Conservation (phyloP, 2,888 invertebrate species). For the Perithous albicinctus region DNA sequence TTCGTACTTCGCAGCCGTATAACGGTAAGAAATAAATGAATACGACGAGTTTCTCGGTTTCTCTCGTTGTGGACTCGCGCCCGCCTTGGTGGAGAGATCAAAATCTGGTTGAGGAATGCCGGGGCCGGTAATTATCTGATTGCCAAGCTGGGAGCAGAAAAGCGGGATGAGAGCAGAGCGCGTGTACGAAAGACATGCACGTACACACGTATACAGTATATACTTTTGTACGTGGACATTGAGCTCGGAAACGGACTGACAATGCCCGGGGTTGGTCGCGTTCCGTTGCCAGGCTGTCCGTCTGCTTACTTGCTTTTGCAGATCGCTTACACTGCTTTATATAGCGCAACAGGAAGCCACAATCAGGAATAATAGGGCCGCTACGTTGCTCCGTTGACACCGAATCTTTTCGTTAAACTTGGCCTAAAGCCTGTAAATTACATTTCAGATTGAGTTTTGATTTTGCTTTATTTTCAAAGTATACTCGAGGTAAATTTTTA, state of each 20-base stretch:
- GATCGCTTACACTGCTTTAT: not conserved
- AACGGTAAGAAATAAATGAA: constrained; percentile 28
- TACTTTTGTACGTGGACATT: not conserved
- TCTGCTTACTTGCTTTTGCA: not conserved
- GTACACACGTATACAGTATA: not conserved
- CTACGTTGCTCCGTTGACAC: not conserved
- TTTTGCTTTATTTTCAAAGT: not conserved
- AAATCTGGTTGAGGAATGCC: constrained; percentile 64
- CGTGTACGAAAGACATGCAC: constrained; percentile 9
- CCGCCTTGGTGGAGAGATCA: constrained; percentile 43
- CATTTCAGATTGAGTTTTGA: not conserved
- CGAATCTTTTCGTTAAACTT: not conserved
- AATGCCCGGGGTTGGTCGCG: constrained; percentile 22
- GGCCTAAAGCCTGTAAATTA: not conserved
- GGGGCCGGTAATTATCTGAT: constrained; percentile 61
- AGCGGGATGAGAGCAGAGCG: constrained; percentile 21
- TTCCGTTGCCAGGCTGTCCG: not conserved
- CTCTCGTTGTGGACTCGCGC: constrained; percentile 21
- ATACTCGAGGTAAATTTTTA: too few relatives aligned
- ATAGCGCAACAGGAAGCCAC: constrained; percentile 1
- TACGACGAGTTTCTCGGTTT: constrained; percentile 29
- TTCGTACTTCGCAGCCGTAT: constrained; percentile 26
- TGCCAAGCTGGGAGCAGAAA: constrained; percentile 35
- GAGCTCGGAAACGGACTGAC: constrained; percentile 30
- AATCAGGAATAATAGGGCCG: not conserved